These are phyloP conservation scores for Willisornis vidua DNA, from an alignment of 2,113 vertebrate genomes.

Conservation along the genomic window DNA sequence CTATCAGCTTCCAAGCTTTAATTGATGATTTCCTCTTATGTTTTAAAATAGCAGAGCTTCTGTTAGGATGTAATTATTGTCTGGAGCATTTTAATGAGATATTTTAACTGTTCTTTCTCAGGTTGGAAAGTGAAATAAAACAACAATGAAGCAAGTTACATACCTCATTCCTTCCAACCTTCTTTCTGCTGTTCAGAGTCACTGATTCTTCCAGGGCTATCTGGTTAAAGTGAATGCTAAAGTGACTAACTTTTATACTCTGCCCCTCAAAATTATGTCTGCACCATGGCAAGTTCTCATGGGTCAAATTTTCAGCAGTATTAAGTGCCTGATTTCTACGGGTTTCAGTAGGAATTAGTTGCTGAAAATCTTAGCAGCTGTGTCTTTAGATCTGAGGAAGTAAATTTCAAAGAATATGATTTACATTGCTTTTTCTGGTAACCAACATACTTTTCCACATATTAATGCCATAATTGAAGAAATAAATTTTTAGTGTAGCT, in stretches of 20 bases:
- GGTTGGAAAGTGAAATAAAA: conserved; percentile 33
- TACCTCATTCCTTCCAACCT: not conserved
- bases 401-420: not conserved
- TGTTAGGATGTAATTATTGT: not conserved
- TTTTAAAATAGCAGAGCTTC: not conserved
- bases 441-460: not conserved
- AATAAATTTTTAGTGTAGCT: not conserved
- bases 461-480: not conserved
- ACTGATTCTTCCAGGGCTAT: not conserved
- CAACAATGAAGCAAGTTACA: not conserved
- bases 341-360: not conserved
- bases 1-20: not conserved
- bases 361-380: not conserved
- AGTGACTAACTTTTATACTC: not conserved
- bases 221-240: not conserved
- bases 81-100: not conserved
- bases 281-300: not conserved
- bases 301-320: not conserved
- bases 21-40: not conserved
- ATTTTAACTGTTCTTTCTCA: not conserved
- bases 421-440: not conserved
- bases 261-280: not conserved
- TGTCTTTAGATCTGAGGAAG: not conserved
- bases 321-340: not conserved
- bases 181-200: not conserved